Evolutionary conservation across 2,113 vertebrate species (phyloP).

Genomic region (Stomatorhinus ivindoensis): DNA sequence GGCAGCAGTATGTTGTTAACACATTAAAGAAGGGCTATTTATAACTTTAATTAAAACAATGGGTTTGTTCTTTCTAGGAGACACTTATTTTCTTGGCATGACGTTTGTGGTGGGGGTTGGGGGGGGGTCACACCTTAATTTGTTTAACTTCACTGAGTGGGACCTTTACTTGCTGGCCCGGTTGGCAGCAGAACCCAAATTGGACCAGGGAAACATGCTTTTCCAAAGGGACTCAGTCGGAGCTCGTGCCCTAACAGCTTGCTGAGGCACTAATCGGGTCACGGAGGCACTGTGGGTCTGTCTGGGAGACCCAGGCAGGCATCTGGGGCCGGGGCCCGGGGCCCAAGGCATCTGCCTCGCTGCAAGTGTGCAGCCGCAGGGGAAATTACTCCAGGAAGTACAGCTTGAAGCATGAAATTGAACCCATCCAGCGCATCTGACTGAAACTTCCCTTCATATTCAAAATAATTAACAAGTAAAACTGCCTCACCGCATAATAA

Average conservation of each 20-base stretch:
- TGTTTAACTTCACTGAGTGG: neutral
- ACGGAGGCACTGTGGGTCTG: neutral
- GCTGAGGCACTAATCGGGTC: constrained; percentile 24
- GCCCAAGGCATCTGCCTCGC: constrained; percentile 2
- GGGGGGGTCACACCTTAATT: neutral
- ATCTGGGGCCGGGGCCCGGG: constrained; percentile 1
- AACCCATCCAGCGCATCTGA: constrained; percentile 54
- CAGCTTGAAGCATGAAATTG: constrained; percentile 69
- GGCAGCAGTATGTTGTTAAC: neutral
- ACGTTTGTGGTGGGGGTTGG: neutral
- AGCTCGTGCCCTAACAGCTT: neutral
- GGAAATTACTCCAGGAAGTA: constrained; percentile 57
- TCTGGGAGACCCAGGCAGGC: neutral
- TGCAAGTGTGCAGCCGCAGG: constrained; percentile 44
- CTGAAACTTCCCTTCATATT: constrained; percentile 52
- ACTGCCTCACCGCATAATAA: constrained; percentile 34
- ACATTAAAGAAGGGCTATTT: neutral
- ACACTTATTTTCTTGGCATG: neutral
- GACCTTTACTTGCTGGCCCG: constrained; percentile 16
- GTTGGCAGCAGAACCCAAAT: neutral
- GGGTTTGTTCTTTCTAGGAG: constrained; percentile 1
- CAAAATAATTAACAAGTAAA: constrained; percentile 57
- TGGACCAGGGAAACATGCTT: constrained; percentile 14
- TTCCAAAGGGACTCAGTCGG: constrained; percentile 27
- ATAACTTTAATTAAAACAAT: neutral